These are phyloP conservation scores for Pinctada fucata DNA, from an alignment of 2,888 invertebrate species.

Conservation along the genomic window DNA sequence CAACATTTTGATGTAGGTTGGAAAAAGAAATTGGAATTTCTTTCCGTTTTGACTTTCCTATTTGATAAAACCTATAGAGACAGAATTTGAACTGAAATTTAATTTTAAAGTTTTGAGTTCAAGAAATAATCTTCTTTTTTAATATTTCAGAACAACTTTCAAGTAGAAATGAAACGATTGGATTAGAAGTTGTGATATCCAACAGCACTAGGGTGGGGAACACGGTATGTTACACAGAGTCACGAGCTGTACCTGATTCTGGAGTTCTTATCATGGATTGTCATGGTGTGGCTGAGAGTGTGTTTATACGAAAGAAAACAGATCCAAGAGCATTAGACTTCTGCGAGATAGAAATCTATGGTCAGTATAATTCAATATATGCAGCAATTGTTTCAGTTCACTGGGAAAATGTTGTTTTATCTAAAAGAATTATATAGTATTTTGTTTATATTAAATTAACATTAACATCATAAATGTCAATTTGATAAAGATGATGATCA, in stretches of 20 bases:
- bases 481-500: too few species aligned
- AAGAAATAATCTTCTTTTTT: too few species aligned
- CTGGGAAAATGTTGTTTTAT: too few species aligned
- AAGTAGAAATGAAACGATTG: conserved; percentile 12
- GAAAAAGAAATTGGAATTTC: too few species aligned
- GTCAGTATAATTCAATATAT: conserved; percentile 7
- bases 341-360: conserved; percentile 39
- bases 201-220: conserved; percentile 1
- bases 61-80: too few species aligned
- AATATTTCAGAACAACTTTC: conserved; percentile 3
- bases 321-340: conserved; percentile 25
- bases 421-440: too few species aligned
- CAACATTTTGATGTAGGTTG: too few species aligned
- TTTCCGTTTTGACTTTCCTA: too few species aligned
- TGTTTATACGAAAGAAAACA: conserved; percentile 28
- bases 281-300: conserved; percentile 10
- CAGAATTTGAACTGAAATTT: too few species aligned
- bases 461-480: too few species aligned
- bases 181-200: conserved; percentile 13
- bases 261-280: conserved; percentile 24
- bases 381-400: background rate
- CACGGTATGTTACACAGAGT: conserved; percentile 10
- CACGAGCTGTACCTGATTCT: background rate
- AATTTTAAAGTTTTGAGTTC: too few species aligned
- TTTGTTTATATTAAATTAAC: too few species aligned